phyloP scores from a whole-genome alignment of 2,888 invertebrate species.

The Pediacus dermestoides region DNA sequence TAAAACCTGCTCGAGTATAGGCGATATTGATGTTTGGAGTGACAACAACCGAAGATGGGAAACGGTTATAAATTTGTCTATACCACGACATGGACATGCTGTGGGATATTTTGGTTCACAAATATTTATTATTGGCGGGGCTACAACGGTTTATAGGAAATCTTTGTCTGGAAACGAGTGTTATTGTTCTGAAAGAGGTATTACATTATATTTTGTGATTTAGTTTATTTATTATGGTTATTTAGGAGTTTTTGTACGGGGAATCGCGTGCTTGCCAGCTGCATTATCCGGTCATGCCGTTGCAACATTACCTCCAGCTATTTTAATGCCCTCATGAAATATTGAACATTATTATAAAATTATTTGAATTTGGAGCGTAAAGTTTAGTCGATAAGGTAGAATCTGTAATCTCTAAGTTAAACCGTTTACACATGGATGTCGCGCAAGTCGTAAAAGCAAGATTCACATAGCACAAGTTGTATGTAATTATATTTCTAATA shows the following conservation, averaged over 20 bases:
- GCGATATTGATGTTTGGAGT: conserved; percentile 61
- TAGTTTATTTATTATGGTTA: neutral
- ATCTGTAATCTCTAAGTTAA: conserved; percentile 13
- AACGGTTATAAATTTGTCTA: conserved; percentile 56
- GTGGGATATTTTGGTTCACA: conserved; percentile 62
- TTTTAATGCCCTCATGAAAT: too few species aligned
- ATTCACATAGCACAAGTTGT: conserved; percentile 17
- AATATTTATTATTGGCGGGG: conserved; percentile 63
- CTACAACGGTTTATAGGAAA: conserved; percentile 62
- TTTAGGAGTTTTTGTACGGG: conserved; percentile 58
- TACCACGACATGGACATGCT: conserved; percentile 64
- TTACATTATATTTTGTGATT: too few species aligned
- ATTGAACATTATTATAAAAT: conserved; percentile 21
- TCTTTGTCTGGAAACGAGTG: conserved; percentile 65
- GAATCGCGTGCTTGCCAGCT: conserved; percentile 60
- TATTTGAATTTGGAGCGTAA: conserved; percentile 4
- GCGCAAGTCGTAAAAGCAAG: conserved; percentile 17
- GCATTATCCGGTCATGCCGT: conserved; percentile 59
- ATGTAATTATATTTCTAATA: conserved; percentile 14
- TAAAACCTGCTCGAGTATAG: conserved; percentile 52
- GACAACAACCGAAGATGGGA: conserved; percentile 56
- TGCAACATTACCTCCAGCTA: conserved; percentile 50
- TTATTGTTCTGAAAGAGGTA: conserved; percentile 58
- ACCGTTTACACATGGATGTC: conserved; percentile 16
- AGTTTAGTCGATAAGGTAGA: neutral